phyloP scores from a whole-genome alignment of 2,797 vertebrate species.

The Zenarchopterus dispar region DNA sequence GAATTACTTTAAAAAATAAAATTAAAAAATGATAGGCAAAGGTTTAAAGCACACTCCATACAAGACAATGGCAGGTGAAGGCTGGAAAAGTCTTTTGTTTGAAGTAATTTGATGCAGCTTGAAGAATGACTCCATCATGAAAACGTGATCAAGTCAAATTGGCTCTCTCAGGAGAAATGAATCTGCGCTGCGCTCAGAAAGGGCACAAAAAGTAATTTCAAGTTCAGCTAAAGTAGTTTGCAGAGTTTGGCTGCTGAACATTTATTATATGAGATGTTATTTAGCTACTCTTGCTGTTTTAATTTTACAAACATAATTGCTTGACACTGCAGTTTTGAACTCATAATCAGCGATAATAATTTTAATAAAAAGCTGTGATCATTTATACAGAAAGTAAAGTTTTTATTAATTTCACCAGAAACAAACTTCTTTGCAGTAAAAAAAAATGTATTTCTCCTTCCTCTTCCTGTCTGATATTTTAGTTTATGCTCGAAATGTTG shows the following conservation, averaged over 20 bases:
- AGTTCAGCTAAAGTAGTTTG: constrained; percentile 33
- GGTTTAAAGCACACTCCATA: background rate
- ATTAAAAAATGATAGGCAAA: background rate
- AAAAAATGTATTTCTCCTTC: constrained; percentile 16
- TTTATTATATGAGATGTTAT: constrained; percentile 16
- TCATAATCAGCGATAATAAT: constrained; percentile 1
- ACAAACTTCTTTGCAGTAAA: constrained; percentile 14
- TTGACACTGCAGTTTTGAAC: background rate
- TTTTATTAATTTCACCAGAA: constrained; percentile 6
- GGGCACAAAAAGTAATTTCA: constrained; percentile 37
- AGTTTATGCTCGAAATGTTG: background rate
- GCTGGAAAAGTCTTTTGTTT: constrained; percentile 25
- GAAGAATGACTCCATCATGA: constrained; percentile 37
- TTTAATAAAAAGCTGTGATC: constrained; percentile 3
- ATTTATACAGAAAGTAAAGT: background rate
- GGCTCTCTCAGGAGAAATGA: constrained; percentile 33
- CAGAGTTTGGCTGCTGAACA: background rate
- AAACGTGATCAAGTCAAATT: constrained; percentile 45
- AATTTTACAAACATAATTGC: constrained; percentile 7
- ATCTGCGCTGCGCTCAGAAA: constrained; percentile 16
- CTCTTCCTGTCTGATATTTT: background rate
- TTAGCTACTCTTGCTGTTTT: background rate
- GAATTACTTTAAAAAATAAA: background rate
- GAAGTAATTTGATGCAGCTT: constrained; percentile 30
- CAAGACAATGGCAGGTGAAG: constrained; percentile 1